Evolutionary conservation across 2,797 vertebrate genomes (phyloP).

Genomic region (Clarias pachynema): DNA sequence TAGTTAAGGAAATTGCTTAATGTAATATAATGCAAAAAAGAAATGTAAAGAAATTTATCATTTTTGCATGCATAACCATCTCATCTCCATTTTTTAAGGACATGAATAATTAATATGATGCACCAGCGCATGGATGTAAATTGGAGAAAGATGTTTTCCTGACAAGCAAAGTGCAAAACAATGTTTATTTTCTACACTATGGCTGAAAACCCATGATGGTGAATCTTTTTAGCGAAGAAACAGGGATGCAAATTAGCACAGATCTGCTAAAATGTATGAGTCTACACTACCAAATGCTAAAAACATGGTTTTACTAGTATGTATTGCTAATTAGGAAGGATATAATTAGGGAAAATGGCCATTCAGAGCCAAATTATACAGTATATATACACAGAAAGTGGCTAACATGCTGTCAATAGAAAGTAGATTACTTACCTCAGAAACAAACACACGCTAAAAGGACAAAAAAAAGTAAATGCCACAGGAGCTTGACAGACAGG

Average conservation of each 20-base stretch:
- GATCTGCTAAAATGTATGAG: not conserved
- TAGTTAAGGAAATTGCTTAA: no score
- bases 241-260: not conserved
- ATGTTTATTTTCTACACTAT: constrained; percentile 49
- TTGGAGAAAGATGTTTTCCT: constrained; percentile 44
- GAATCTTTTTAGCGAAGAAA: constrained; percentile 41
- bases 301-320: not conserved
- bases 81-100: not conserved
- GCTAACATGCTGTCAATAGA: not conserved
- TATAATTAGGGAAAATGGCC: not conserved
- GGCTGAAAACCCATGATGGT: constrained; percentile 38
- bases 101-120: constrained; percentile 4
- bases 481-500: not conserved
- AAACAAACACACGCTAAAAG: not conserved
- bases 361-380: not conserved
- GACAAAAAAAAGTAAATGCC: not conserved
- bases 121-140: not conserved
- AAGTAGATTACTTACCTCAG: constrained; percentile 4
- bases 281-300: not conserved
- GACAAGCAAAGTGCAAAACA: constrained; percentile 60
- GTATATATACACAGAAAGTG: not conserved
- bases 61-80: not conserved
- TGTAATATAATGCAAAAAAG: no score
- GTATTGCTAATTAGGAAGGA: not conserved
- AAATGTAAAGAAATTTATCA: not conserved